A percentile compares a stretch with the other conserved stretches of the same genome.
phyloP scores from a whole-genome alignment of 2,113 vertebrate species.

The Parus major region DNA sequence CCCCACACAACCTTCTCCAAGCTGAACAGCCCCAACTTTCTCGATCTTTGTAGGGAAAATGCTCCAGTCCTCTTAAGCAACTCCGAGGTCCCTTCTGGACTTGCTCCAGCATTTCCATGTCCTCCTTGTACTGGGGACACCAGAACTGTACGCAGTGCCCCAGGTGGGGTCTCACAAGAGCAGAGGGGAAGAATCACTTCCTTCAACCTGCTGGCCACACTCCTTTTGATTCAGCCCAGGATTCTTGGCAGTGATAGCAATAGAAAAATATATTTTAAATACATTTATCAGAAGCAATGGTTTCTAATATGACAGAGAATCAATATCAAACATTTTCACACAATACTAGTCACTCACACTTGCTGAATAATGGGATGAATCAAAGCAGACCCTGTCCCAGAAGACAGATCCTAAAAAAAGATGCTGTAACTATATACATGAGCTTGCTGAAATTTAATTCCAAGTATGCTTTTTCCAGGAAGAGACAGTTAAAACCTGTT shows the following conservation, averaged over 20 bases:
- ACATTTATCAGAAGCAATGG: background rate
- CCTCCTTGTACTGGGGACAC: background rate
- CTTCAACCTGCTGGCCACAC: background rate
- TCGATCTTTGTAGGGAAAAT: rapidly evolving
- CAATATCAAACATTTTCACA: background rate
- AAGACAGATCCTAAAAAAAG: background rate
- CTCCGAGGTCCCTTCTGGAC: background rate
- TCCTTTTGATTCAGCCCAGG: background rate
- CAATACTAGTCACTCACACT: background rate
- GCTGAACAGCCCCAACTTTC: background rate
- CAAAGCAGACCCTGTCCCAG: background rate
- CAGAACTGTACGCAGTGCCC: background rate
- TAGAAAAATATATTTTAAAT: background rate
- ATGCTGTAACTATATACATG: background rate
- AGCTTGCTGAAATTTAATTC: background rate
- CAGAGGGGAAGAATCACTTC: background rate
- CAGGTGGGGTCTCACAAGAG: background rate
- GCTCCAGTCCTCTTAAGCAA: too few relatives aligned
- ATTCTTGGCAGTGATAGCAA: background rate
- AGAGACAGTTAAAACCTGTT: background rate
- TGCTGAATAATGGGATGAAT: background rate
- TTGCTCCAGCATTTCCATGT: background rate
- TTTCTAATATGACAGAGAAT: background rate
- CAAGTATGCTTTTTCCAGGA: background rate
- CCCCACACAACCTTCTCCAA: background rate